These are phyloP conservation scores for Sparus aurata DNA, from an alignment of 2,797 vertebrate genomes.

Conservation along the genomic window DNA sequence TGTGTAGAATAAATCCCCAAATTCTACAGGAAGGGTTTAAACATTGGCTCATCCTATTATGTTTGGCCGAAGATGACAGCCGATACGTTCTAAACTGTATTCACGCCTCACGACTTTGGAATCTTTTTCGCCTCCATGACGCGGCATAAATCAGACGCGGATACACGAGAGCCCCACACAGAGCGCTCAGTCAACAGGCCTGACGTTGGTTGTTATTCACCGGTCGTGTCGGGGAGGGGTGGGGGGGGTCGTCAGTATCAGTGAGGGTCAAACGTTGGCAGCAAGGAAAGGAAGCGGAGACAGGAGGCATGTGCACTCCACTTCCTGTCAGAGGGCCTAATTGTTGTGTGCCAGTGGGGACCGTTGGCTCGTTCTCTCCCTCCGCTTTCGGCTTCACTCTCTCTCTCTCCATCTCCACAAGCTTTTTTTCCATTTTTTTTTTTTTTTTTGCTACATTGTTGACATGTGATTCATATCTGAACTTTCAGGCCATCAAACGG, in stretches of 20 bases:
- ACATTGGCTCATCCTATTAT: slow-evolving; percentile 33
- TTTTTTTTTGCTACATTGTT: slow-evolving; percentile 25
- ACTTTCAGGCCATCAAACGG: slow-evolving; percentile 46
- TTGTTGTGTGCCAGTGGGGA: slow-evolving; percentile 64
- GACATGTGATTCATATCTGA: slow-evolving; percentile 67
- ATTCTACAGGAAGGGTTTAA: slow-evolving; percentile 45
- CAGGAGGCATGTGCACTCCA: slow-evolving; percentile 64
- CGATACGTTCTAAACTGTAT: background rate
- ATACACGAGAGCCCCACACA: background rate
- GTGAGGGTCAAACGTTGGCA: slow-evolving; percentile 56
- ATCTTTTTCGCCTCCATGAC: background rate
- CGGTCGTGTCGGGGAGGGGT: slow-evolving; percentile 2
- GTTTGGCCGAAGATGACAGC: slow-evolving; percentile 17
- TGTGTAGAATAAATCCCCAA: slow-evolving; percentile 53
- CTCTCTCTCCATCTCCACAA: slow-evolving; percentile 13
- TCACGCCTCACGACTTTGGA: background rate
- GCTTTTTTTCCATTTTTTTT: background rate
- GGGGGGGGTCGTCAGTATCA: slow-evolving; percentile 42
- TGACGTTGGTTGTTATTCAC: slow-evolving; percentile 1
- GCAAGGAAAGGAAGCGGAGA: slow-evolving; percentile 69
- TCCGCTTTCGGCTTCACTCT: slow-evolving; percentile 22
- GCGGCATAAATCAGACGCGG: background rate
- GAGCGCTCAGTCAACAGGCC: background rate
- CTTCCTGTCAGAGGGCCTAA: slow-evolving; percentile 74
- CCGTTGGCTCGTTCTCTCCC: slow-evolving; percentile 35